Base-by-base conservation (phyloP, 1,140 invertebrate genomes). In the Asbolus verrucosus region DNA sequence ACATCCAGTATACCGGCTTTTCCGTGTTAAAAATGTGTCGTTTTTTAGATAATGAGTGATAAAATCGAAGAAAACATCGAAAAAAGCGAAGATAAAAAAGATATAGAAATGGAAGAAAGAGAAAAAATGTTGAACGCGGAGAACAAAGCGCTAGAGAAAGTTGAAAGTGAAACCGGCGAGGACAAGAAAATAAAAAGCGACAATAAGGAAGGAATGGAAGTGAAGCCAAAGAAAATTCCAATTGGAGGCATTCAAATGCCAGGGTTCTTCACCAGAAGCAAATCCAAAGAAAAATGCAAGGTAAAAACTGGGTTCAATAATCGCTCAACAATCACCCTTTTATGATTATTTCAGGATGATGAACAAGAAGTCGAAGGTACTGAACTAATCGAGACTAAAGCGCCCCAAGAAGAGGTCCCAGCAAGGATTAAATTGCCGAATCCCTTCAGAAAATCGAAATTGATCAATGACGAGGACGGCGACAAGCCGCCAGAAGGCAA, bases 161-260 rank as follows among this genome's bases (percentile, higher is more conserved):
- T 78, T 18, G 84, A 86, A 16, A n/a, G n/a, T n/a, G 85, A 84
- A 54, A 85, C 84, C 21, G 84, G 84, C 13, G 84, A 85, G 63
- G 84, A 86, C 30, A 85, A 85, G 74, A 81, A 83, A 43, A 84
- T 81, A 2, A 84, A 84, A 2, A 82, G 84, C 24, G 83, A 89
- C 2, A 87, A 86, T 9, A 88, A 89, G 74, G 87, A 89, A 75
- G 88, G 87, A 19, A 84, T 88, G 67, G 88, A 90, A 79, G 88
- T 89, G 0, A 91, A 92, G 75, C 90, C 89, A 5, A 92, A 90
- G 77, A 92, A 91, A 79, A 92, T 92, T 75, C 91, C 91, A 1
- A 93, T 92, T 71, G 91, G 91, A 24, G 91, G 90, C 8, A 91
- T 93, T 43, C 92, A 92, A 83, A 90, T 93, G 87, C 91, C 91